Percentiles rank a stretch among this genome's conserved stretches.
These are phyloP conservation scores for Bovichtus diacanthus DNA, from an alignment of 2,797 vertebrate species.

Conservation along the genomic window DNA sequence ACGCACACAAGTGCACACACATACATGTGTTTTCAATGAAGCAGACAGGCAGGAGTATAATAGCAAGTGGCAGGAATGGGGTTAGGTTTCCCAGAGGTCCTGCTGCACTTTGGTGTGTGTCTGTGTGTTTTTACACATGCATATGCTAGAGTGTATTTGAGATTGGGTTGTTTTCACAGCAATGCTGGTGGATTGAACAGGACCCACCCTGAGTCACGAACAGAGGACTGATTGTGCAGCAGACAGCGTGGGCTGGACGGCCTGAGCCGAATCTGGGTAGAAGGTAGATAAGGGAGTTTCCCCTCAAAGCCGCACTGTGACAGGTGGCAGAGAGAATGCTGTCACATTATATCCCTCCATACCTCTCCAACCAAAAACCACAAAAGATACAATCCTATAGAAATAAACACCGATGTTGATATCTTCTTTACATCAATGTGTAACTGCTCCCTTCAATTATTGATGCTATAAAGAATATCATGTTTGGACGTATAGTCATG, in stretches of 20 bases:
- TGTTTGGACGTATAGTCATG: slow-evolving; percentile 42
- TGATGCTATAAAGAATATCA: slow-evolving; percentile 16
- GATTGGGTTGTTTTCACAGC: slow-evolving; percentile 84
- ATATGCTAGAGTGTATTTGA: slow-evolving; percentile 76
- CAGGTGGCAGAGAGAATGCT: slow-evolving; percentile 78
- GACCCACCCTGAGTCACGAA: slow-evolving; percentile 80
- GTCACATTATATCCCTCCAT: slow-evolving; percentile 66
- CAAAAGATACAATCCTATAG: slow-evolving; percentile 32
- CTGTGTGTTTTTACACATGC: slow-evolving; percentile 75
- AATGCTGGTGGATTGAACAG: slow-evolving; percentile 71
- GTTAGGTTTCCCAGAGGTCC: slow-evolving; percentile 78
- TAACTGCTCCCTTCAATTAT: slow-evolving; percentile 37
- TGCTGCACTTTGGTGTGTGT: slow-evolving; percentile 67
- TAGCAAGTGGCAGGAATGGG: slow-evolving; percentile 81
- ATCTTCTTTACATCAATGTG: slow-evolving; percentile 23
- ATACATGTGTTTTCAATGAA: slow-evolving; percentile 84
- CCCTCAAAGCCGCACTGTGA: slow-evolving; percentile 66
- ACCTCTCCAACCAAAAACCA: slow-evolving; percentile 44
- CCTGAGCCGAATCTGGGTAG: slow-evolving; percentile 56
- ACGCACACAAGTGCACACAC: slow-evolving; percentile 49
- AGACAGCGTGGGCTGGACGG: slow-evolving; percentile 65
- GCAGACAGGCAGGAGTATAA: slow-evolving; percentile 75
- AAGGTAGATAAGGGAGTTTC: slow-evolving; percentile 61
- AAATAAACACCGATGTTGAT: slow-evolving; percentile 57
- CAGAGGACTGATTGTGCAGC: slow-evolving; percentile 83